Conservation (phyloP, 2,113 vertebrate genomes). For the Vidua macroura region DNA sequence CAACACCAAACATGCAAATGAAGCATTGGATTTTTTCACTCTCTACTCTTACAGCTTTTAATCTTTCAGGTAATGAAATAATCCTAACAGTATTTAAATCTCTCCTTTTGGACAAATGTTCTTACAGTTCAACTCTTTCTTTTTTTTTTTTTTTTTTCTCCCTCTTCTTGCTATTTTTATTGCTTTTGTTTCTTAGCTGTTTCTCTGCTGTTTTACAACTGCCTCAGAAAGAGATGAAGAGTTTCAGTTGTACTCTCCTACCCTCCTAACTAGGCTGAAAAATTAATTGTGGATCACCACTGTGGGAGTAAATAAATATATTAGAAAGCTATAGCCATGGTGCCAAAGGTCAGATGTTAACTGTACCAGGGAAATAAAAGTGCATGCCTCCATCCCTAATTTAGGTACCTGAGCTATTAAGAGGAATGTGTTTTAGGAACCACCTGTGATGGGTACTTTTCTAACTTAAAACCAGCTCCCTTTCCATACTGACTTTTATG, state of each 20-base stretch:
- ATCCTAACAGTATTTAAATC: neutral
- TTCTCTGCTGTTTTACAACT: neutral
- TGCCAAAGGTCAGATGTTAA: neutral
- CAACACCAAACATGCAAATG: neutral
- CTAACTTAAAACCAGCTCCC: neutral
- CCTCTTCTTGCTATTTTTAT: neutral
- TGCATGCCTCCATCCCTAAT: neutral
- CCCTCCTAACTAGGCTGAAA: neutral
- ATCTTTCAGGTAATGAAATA: neutral
- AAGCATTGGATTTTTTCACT: accelerated
- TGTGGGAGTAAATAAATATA: neutral
- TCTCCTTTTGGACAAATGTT: neutral
- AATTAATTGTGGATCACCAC: neutral
- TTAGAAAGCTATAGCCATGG: neutral
- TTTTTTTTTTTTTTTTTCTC: no score
- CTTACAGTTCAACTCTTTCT: neutral
- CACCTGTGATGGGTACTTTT: neutral
- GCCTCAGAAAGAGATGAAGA: neutral
- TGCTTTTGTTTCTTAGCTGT: neutral
- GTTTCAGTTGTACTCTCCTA: neutral
- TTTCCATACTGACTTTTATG: neutral
- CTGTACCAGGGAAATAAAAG: neutral
- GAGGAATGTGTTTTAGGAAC: neutral
- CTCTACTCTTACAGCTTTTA: neutral
- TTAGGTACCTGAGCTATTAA: neutral